Percentiles rank a stretch among this genome's conserved stretches.
phyloP scores from a whole-genome alignment of 2,888 invertebrate genomes.

The Candidula unifasciata region DNA sequence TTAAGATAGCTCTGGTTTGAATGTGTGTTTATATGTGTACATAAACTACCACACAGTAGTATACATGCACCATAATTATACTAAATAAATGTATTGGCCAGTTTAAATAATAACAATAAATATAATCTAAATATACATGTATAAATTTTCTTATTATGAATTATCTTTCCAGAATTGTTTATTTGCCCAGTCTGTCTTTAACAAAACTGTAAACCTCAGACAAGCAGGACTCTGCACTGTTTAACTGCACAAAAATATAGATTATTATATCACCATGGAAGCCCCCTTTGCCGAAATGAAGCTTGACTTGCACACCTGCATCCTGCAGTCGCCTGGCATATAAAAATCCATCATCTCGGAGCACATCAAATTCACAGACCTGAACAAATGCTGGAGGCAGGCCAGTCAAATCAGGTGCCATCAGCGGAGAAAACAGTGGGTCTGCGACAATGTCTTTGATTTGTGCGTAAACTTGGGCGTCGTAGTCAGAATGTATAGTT shows the following conservation, averaged over 20 bases:
- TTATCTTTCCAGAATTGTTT: no score
- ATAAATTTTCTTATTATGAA: no score
- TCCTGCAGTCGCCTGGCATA: conserved; percentile 69
- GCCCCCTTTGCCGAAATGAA: conserved; percentile 37
- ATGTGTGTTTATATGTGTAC: no score
- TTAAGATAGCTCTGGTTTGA: no score
- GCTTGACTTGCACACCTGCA: conserved; percentile 62
- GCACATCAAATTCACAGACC: conserved; percentile 74
- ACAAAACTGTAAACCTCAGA: not conserved
- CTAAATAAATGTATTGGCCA: no score
- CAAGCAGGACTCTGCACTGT: not conserved
- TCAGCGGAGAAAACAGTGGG: conserved; percentile 71
- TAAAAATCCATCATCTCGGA: conserved; percentile 75
- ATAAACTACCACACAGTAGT: no score
- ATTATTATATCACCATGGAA: conserved; percentile 27
- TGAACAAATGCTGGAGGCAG: conserved; percentile 73
- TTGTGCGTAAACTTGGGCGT: conserved; percentile 27
- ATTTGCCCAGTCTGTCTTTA: not conserved
- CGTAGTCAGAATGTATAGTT: conserved; percentile 19
- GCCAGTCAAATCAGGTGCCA: conserved; percentile 63
- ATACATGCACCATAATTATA: no score
- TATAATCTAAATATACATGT: no score
- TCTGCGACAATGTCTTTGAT: conserved; percentile 53
- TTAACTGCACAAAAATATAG: not conserved
- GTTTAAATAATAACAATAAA: no score